These are phyloP conservation scores for Penaeus chinensis DNA, from an alignment of 1,140 invertebrate genomes.

Conservation along the genomic window DNA sequence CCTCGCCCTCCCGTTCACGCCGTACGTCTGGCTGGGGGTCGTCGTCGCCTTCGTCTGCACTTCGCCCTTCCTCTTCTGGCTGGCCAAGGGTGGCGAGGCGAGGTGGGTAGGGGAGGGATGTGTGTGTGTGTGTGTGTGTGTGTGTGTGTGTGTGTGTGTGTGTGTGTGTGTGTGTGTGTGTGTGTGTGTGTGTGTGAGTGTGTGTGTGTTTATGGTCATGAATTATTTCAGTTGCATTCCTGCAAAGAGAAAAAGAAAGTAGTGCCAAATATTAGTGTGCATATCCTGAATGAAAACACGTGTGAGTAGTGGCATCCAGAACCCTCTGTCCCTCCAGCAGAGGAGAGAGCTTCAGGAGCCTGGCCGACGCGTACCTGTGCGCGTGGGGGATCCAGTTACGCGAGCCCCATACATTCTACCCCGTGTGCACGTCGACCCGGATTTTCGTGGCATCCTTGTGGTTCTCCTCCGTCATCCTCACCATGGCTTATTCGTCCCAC, in stretches of 20 bases:
- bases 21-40: slow-evolving; percentile 11
- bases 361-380: background rate
- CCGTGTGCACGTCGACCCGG: background rate
- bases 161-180: too few relatives aligned
- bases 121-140: too few relatives aligned
- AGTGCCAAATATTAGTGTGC: too few relatives aligned
- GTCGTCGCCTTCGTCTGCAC: background rate
- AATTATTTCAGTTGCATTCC: too few relatives aligned
- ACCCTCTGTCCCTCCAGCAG: too few relatives aligned
- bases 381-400: slow-evolving; percentile 8
- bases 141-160: too few relatives aligned
- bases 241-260: too few relatives aligned
- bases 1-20: slow-evolving; percentile 24
- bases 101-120: background rate
- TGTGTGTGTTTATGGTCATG: background rate
- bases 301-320: too few relatives aligned
- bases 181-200: too few relatives aligned
- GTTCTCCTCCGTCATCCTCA: slow-evolving; percentile 31
- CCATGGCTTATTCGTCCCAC: slow-evolving; percentile 21
- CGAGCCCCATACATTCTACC: background rate
- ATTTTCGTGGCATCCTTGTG: slow-evolving; percentile 13
- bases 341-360: background rate
- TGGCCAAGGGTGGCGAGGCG: slow-evolving; percentile 6
- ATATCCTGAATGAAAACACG: too few relatives aligned
- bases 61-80: slow-evolving; percentile 10